A percentile compares a stretch with the other conserved stretches of the same genome.
Evolutionary conservation across 2,797 vertebrate genomes (phyloP).

Genomic region (Thunnus albacares): DNA sequence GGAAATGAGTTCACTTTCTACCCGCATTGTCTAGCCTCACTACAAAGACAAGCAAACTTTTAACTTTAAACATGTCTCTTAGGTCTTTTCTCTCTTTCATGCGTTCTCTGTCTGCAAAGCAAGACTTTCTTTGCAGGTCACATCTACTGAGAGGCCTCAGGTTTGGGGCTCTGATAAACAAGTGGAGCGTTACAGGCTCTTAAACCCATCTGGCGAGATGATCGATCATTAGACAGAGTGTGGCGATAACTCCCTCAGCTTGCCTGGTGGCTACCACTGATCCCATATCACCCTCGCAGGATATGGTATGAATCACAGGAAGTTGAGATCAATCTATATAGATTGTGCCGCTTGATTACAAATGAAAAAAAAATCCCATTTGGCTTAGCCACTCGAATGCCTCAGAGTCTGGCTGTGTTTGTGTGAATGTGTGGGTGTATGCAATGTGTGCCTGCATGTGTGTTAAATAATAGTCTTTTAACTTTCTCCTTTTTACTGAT

Average conservation of each 20-base stretch:
- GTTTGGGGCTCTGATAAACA: constrained; percentile 79
- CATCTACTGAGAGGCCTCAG: constrained; percentile 56
- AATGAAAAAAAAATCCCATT: constrained; percentile 79
- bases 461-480: constrained; percentile 67
- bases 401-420: constrained; percentile 55
- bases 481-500: constrained; percentile 48
- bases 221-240: constrained; percentile 84
- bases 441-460: background rate
- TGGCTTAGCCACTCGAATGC: constrained; percentile 73
- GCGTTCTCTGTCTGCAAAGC: constrained; percentile 50
- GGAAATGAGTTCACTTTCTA: constrained; percentile 36
- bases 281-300: constrained; percentile 81
- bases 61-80: constrained; percentile 7
- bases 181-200: constrained; percentile 75
- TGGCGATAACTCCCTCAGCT: constrained; percentile 82
- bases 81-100: constrained; percentile 10
- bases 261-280: constrained; percentile 79
- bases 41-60: constrained; percentile 25
- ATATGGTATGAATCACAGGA: constrained; percentile 87
- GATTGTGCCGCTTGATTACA: constrained; percentile 82
- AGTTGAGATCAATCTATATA: constrained; percentile 86
- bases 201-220: constrained; percentile 81
- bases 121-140: constrained; percentile 68
- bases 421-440: constrained; percentile 50
- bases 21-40: constrained; percentile 22